phyloP scores from a whole-genome alignment of 2,888 invertebrate species.

The Lamellibrachia columna region DNA sequence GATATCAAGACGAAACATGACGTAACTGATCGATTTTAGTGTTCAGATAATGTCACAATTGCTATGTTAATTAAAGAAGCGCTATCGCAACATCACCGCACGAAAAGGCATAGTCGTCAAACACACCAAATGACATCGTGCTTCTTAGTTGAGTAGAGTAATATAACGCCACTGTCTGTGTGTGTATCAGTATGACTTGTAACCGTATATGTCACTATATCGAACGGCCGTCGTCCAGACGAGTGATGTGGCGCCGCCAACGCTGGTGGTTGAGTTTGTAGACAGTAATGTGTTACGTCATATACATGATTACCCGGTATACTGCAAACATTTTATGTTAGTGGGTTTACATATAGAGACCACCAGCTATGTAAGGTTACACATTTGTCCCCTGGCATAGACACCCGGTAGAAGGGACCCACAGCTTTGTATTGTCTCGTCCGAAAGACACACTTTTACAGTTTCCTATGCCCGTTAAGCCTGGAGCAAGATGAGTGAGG shows the following conservation, averaged over 20 bases:
- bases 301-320: not conserved
- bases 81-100: not conserved
- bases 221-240: not conserved
- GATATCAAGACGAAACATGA: no score
- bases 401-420: not conserved
- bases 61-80: not conserved
- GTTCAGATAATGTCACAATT: not conserved
- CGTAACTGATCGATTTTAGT: not conserved
- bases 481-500: no score
- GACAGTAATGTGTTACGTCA: not conserved
- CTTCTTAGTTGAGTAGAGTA: not conserved
- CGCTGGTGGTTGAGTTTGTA: not conserved
- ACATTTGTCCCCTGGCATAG: not conserved
- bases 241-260: not conserved
- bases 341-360: not conserved
- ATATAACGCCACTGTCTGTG: not conserved
- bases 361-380: not conserved
- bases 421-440: no score
- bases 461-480: not conserved
- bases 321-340: not conserved
- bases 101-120: not conserved
- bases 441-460: not conserved
- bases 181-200: not conserved
- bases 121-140: no score
- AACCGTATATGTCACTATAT: not conserved